A percentile compares a stretch with the other conserved stretches of the same genome.
phyloP scores from a whole-genome alignment of 2,797 vertebrate species.

The Diplodus sargus region DNA sequence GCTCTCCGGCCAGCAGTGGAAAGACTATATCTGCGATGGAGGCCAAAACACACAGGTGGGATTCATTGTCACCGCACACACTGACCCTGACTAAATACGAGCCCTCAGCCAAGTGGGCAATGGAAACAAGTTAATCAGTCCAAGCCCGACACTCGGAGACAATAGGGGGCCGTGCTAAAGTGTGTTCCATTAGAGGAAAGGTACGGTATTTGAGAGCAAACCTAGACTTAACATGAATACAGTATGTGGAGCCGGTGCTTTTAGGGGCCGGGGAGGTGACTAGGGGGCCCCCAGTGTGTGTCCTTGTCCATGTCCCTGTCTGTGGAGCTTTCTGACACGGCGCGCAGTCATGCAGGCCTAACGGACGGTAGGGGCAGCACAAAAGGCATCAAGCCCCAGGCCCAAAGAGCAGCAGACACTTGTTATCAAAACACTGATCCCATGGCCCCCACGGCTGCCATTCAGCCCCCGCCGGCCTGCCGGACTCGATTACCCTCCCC shows the following conservation, averaged over 20 bases:
- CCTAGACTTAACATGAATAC: slow-evolving; percentile 11
- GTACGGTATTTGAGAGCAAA: slow-evolving; percentile 31
- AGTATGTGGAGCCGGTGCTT: slow-evolving; percentile 28
- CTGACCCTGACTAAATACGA: slow-evolving; percentile 67
- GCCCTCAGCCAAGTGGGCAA: slow-evolving; percentile 53
- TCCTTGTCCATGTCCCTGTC: slow-evolving; percentile 62
- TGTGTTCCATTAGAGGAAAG: slow-evolving; percentile 41
- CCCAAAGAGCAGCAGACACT: slow-evolving; percentile 85
- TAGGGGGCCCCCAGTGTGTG: slow-evolving; percentile 37
- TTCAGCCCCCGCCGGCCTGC: slow-evolving; percentile 79
- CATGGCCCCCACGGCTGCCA: slow-evolving; percentile 76
- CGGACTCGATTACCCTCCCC: slow-evolving; percentile 82
- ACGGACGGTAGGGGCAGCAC: slow-evolving; percentile 76
- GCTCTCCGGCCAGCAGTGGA: slow-evolving; percentile 52
- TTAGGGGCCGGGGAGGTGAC: slow-evolving; percentile 36
- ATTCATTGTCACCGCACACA: slow-evolving; percentile 60
- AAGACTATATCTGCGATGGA: slow-evolving; percentile 37
- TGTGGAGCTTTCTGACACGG: slow-evolving; percentile 68
- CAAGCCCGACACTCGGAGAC: slow-evolving; percentile 51
- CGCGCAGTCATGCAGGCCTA: slow-evolving; percentile 82
- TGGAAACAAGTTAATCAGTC: slow-evolving; percentile 70
- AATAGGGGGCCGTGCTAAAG: slow-evolving; percentile 29
- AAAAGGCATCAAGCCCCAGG: slow-evolving; percentile 82
- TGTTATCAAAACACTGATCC: slow-evolving; percentile 88
- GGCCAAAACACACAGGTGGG: slow-evolving; percentile 76